These are phyloP conservation scores for Drosophila kepulauana DNA, from an alignment of 1,140 invertebrate genomes.

Conservation along the genomic window DNA sequence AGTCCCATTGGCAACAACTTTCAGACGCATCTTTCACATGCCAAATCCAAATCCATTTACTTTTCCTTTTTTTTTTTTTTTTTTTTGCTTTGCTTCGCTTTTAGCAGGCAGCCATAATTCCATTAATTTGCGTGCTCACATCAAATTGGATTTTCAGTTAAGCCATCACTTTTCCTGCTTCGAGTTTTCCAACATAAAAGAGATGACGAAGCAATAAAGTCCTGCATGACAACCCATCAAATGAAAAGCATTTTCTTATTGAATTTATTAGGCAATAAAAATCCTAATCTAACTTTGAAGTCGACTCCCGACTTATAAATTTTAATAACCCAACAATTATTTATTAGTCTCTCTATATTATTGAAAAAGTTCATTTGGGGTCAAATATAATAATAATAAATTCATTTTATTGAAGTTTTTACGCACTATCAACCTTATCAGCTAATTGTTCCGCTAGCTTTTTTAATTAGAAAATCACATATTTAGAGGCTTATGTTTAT, in stretches of 20 bases:
- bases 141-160: constrained; percentile 55
- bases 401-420: not conserved
- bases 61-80: constrained; percentile 5
- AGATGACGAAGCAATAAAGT: constrained; percentile 1
- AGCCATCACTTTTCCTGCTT: constrained; percentile 32
- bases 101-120: constrained; percentile 59
- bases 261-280: not conserved
- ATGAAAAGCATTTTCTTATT: constrained; percentile 1
- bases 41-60: constrained; percentile 56
- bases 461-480: constrained; percentile 16
- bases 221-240: not conserved
- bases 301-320: not conserved
- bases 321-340: not conserved
- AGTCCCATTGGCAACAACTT: constrained; percentile 53
- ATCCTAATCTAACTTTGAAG: constrained; percentile 5
- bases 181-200: constrained; percentile 9
- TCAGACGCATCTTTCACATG: constrained; percentile 67
- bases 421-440: constrained; percentile 1
- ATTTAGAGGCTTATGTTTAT: not conserved
- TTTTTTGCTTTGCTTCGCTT: not conserved
- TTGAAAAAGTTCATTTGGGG: not conserved
- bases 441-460: not conserved
- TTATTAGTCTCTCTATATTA: not conserved
- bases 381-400: not conserved
- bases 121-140: constrained; percentile 67